Evolutionary conservation across 1,140 invertebrate species (phyloP), one percentile per base, ranked within the genome.

Genomic region (Scylla paramamosain): DNA sequence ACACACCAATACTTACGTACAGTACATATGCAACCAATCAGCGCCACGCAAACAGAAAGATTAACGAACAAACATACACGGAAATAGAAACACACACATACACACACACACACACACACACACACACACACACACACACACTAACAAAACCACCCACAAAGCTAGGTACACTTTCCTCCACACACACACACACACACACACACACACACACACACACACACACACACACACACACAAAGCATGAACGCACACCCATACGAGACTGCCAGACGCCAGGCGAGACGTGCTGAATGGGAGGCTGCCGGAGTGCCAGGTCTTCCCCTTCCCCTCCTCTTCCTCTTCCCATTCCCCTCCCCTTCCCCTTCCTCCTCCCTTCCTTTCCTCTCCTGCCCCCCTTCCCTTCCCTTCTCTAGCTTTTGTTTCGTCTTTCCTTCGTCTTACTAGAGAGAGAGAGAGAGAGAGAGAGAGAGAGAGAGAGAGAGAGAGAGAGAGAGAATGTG

Each of bases 111-210:
- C 67, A 77, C 67, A 77, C 67, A 77, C 20, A 77, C 67, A 77
- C 67, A 77, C 67, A 77, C 67, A 77, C 67, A 77, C 67, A 77
- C 67, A 77, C 67, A 77, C 67, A 77, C 67, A 77, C 67, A 77
- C 10, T 20, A 59, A 12, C 10, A 12, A 59, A 16, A 20, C 20
- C 10, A 12, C 0, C 52, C 52, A 59, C 52, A 2, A 59, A 12
- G 20, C 3, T 20, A 12, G 0, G 0, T 12, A 59, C 52, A 52
- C 52, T 1, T 20, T 1, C 52, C 10, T 20, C 10, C 10, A 59
- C 52, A 59, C 52, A 59, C 52, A 59, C 52, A 59, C 52, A 59
- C 52, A 59, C 52, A 59, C 2, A 59, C 52, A 59, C 52, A 59
- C 52, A 59, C 52, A 59, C 67, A n/a, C 52, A 59, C 52, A 59